phyloP scores from a whole-genome alignment of 2,888 invertebrate genomes.

The Xiphydria camelus region DNA sequence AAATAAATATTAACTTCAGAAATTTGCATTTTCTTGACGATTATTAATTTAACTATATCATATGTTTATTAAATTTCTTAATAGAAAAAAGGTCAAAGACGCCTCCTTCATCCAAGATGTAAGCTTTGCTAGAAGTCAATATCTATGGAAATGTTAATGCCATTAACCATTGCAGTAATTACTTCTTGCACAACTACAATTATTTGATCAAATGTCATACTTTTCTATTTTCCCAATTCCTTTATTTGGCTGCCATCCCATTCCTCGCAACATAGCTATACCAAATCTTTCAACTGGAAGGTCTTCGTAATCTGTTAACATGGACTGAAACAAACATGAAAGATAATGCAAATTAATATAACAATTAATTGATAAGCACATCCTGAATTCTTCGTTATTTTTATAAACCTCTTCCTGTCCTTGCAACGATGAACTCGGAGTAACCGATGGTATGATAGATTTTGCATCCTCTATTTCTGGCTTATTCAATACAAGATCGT shows the following conservation, averaged over 20 bases:
- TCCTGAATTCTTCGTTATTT: too few relatives aligned
- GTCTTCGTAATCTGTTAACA: constrained; percentile 69
- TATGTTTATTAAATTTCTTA: not conserved
- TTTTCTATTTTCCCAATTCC: constrained; percentile 65
- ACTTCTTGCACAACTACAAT: not conserved
- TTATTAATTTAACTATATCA: not conserved
- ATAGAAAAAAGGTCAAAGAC: too few relatives aligned
- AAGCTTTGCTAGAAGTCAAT: not conserved
- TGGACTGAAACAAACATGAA: constrained; percentile 60
- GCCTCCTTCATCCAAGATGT: not conserved
- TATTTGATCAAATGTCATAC: constrained; percentile 50
- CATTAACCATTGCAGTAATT: not conserved
- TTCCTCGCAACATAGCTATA: constrained; percentile 90
- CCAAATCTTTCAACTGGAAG: constrained; percentile 83
- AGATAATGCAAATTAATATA: not conserved
- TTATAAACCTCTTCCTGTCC: constrained; percentile 66
- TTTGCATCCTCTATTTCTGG: constrained; percentile 48
- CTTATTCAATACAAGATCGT: constrained; percentile 61
- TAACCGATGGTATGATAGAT: constrained; percentile 63
- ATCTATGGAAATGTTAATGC: constrained; percentile 2
- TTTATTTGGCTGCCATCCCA: constrained; percentile 83
- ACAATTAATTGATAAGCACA: not conserved
- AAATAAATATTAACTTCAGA: not conserved
- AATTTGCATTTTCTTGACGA: not conserved
- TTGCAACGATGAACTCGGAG: constrained; percentile 62